Conservation (phyloP, 1,140 invertebrate genomes). For the Lepidurus couesii region DNA sequence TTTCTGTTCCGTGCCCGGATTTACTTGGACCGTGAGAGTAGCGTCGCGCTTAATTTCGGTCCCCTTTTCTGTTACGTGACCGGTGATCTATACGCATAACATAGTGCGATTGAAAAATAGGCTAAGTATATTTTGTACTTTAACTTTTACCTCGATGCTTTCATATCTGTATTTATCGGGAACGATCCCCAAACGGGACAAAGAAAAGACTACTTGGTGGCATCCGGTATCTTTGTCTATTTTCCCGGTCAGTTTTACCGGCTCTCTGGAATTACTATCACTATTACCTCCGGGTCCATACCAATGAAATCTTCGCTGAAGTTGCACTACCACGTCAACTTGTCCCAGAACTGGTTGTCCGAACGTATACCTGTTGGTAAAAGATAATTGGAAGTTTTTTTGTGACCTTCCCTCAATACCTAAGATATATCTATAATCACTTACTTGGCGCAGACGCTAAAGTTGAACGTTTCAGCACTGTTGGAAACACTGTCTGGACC, state of each 20-base stretch:
- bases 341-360: slow-evolving; percentile 39
- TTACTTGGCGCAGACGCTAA: not conserved
- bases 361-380: slow-evolving; percentile 37
- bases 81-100: not conserved
- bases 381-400: not conserved
- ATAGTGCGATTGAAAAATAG: not conserved
- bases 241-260: not conserved
- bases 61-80: slow-evolving; percentile 55
- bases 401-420: no score
- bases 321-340: slow-evolving; percentile 26
- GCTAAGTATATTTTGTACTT: not conserved
- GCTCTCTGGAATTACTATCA: not conserved
- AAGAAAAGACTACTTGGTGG: not conserved
- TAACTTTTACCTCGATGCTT: not conserved
- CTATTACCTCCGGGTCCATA: not conserved
- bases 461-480: slow-evolving; percentile 38
- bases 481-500: slow-evolving; percentile 55
- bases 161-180: not conserved
- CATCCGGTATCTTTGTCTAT: not conserved
- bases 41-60: slow-evolving; percentile 57
- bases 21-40: slow-evolving; percentile 43
- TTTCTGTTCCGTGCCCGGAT: slow-evolving; percentile 50
- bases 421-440: no score
- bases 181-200: not conserved
- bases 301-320: not conserved